Evolutionary conservation across 2,888 invertebrate genomes (phyloP), one percentile per base, ranked within the genome.

Genomic region (Shargacucullia verbasci): DNA sequence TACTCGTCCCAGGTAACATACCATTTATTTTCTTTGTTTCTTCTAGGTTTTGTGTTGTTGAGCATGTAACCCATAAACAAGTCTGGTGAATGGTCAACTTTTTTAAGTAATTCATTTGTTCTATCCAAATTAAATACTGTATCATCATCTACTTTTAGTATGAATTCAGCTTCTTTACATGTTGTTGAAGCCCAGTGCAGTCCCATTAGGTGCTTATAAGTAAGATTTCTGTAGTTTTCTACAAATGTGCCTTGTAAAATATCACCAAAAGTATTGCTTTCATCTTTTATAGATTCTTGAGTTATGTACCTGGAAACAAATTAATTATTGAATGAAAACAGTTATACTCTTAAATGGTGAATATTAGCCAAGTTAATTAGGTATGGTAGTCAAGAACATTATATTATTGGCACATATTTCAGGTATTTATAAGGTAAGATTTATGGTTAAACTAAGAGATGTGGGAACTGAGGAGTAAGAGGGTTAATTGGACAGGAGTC

Each of bases 201-300:
- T 0, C 97, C 97, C 97, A 97, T 97, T 0, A 97, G 84, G 79
- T 98, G 97, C 86, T 98, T 98, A 74, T 96, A 96, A 2, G 97
- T 97, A n/a, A 98, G 87, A 86, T 98, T 97, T 76, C 95, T 94
- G 77, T 98, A 98, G 41, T 96, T 95, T 88, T 98, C 98, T 1
- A 91, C 57, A 80, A 98, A 98, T 74, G 95, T 95, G 5, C 97
- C 97, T 89, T 97, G 97, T 10, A 97, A 82, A 14, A 97, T 91
- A 76, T 97, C 97, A 3, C 95, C 94, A 85, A 95, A 96, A 44
- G 94, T 90, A 25, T 89, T 78, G 63, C 95, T 95, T 83, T 98
- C 97, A 78, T 95, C 90, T 37, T 86, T 73, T 50, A 97, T 83
- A 15, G 95, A 94, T 7, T 87, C 81, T 85, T 97, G 96, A 10